These are phyloP conservation scores for Hydrotaea cyrtoneurina DNA, from an alignment of 2,888 invertebrate genomes.

Conservation along the genomic window DNA sequence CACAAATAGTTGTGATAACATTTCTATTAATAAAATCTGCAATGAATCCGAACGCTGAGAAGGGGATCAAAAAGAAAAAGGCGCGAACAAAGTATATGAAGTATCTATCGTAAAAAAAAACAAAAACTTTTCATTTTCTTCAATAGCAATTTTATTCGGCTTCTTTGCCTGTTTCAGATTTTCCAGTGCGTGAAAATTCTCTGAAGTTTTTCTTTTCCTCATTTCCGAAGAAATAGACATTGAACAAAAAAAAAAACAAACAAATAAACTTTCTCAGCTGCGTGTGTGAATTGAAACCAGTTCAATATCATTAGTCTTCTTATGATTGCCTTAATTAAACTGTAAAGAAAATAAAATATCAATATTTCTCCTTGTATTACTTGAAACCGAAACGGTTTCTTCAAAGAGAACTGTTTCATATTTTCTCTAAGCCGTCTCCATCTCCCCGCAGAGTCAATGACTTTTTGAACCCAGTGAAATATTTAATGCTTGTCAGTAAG, in stretches of 20 bases:
- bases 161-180: constrained; percentile 3
- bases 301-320: constrained; percentile 58
- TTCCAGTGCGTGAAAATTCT: constrained; percentile 35
- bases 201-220: constrained; percentile 32
- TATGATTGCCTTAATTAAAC: constrained; percentile 57
- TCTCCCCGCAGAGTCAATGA: constrained; percentile 42
- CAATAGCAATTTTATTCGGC: background rate
- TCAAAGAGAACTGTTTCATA: too few relatives aligned
- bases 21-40: constrained; percentile 31
- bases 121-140: constrained; percentile 30
- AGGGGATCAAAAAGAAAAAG: background rate
- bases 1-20: constrained; percentile 20
- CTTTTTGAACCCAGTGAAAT: constrained; percentile 29
- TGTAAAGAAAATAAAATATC: constrained; percentile 34
- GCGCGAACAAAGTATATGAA: background rate
- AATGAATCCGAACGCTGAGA: constrained; percentile 16
- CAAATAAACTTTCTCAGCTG: constrained; percentile 57
- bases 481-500: background rate
- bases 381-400: background rate
- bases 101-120: too few relatives aligned
- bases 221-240: constrained; percentile 9
- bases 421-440: too few relatives aligned
- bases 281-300: constrained; percentile 47
- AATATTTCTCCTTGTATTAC: background rate
- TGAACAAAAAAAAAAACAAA: constrained; percentile 46